Evolutionary conservation across 2,888 invertebrate genomes (phyloP), one percentile per base, ranked within the genome.

Genomic region (Lottia scabra): DNA sequence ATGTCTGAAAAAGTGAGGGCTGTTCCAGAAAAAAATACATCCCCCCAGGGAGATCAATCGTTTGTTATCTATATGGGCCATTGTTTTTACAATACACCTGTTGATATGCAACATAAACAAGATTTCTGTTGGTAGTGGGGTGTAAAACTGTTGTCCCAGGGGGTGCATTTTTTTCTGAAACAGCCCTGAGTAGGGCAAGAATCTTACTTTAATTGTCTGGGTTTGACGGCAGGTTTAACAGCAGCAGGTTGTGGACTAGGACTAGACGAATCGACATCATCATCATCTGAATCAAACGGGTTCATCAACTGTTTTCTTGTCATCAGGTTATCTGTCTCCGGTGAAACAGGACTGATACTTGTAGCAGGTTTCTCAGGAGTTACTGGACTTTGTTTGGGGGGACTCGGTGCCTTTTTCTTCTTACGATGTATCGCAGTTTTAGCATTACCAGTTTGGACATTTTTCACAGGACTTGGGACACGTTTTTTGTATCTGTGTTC

Each of bases 271-370:
- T 63, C 71, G 16, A 95, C 94, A 65, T 91, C 91, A 73, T 95
- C 95, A 26, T 96, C 96, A 84, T 96, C 96, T 43, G 96, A 96
- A 67, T 95, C 96, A 90, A 96, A 96, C 0, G 96, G 96, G 91
- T 97, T 96, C 8, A 93, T 94, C 78, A 95, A 91, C 89, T 96
- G 95, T 70, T 95, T 93, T 79, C 95, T 92, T 0, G 96, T 96
- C 95, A 96, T 96, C 81, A 96, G 91, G n/a, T 43, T 44, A 2
- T 75, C 75, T 63, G 75, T 77, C 15, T 75, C 75, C 13, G 48
- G 26, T 30, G 70, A 65, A 8, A 23, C 46, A 63, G 43, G 19
- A 65, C 65, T 19, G 26, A n/a, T n/a, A n/a, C n/a, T n/a, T n/a
- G 30, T 48, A 8, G 38, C 10, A 5, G 38, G 38, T 38, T 38